Conservation (phyloP, 2,113 vertebrate species). For the Serinus canaria region DNA sequence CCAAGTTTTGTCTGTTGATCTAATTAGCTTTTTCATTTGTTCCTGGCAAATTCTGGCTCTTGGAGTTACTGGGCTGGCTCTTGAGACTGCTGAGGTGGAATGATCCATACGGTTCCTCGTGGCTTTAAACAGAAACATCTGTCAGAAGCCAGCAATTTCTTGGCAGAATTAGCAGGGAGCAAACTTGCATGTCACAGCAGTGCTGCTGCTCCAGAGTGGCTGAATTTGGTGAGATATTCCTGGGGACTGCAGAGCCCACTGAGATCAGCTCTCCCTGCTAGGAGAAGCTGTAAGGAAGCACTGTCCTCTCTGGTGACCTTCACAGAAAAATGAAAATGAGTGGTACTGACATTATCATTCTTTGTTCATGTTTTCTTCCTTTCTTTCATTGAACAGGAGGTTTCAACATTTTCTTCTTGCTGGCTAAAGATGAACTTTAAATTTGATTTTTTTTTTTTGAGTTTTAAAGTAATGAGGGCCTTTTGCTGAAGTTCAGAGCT, state of each 20-base stretch:
- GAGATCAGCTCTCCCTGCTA: background rate
- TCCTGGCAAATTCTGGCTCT: conserved; percentile 49
- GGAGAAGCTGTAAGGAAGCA: background rate
- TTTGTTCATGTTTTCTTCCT: background rate
- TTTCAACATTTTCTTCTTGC: background rate
- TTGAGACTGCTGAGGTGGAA: conserved; percentile 34
- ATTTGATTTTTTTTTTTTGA: background rate
- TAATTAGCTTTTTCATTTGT: conserved; percentile 49
- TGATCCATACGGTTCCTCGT: conserved; percentile 27
- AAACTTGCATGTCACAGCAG: background rate
- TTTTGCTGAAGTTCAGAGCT: background rate
- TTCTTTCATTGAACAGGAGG: background rate
- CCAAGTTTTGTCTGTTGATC: conserved; percentile 19
- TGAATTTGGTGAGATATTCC: background rate
- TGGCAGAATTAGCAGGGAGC: background rate
- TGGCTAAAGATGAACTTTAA: background rate
- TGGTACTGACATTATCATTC: background rate
- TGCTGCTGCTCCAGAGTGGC: background rate
- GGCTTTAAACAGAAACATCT: conserved; percentile 68
- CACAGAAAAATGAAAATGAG: background rate
- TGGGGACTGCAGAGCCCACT: background rate
- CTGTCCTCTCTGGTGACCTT: background rate
- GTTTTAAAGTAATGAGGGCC: background rate
- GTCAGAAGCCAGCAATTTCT: background rate
- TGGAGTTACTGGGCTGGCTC: conserved; percentile 31